These are phyloP conservation scores for Dromas ardeola DNA, from an alignment of 2,113 vertebrate species.

Conservation along the genomic window DNA sequence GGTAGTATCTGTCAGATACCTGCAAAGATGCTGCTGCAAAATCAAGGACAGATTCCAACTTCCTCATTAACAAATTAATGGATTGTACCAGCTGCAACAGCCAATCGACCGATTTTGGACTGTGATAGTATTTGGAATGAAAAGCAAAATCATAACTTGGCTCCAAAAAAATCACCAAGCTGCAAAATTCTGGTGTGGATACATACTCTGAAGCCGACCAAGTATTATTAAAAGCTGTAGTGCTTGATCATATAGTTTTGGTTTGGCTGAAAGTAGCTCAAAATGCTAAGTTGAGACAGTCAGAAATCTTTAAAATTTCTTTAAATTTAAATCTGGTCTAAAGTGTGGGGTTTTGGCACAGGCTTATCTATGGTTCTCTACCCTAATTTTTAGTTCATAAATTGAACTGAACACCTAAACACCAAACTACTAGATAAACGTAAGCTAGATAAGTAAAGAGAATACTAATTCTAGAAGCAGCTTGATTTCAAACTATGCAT, in stretches of 20 bases:
- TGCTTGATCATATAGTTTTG: background rate
- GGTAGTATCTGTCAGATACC: background rate
- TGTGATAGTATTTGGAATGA: background rate
- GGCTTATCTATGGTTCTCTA: background rate
- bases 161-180: background rate
- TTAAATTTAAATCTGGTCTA: background rate
- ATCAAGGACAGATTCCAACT: background rate
- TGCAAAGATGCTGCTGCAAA: background rate
- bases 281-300: background rate
- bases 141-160: background rate
- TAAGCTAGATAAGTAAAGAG: background rate
- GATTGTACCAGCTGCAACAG: background rate
- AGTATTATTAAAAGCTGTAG: background rate
- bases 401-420: background rate
- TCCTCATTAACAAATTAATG: background rate
- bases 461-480: background rate
- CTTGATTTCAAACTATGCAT: background rate
- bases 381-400: background rate
- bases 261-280: background rate
- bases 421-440: background rate
- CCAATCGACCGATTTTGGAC: background rate
- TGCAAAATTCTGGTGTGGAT: background rate
- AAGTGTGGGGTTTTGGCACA: background rate
- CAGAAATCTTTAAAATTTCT: background rate
- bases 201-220: background rate